Evolutionary conservation across 2,888 invertebrate genomes (phyloP).

Genomic region (Pycnomerus fuliginosus): DNA sequence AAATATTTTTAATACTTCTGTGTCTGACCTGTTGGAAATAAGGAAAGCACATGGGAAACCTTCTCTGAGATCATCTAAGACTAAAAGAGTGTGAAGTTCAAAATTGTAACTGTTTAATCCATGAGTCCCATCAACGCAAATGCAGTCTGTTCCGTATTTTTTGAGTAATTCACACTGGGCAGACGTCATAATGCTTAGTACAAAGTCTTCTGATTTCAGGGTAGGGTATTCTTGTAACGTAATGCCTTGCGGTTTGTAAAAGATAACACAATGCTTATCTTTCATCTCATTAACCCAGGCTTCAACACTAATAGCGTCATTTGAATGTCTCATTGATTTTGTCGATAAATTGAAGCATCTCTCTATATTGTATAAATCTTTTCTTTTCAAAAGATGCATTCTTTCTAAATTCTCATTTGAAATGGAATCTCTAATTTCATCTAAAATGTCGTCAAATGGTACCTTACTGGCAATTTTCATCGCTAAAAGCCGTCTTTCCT

Average conservation of each 20-base stretch:
- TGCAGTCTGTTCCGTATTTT: slow-evolving; percentile 20
- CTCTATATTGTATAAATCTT: too few relatives aligned
- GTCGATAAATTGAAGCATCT: not conserved
- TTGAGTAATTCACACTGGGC: slow-evolving; percentile 17
- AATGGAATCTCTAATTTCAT: too few relatives aligned
- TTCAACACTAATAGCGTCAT: too few relatives aligned
- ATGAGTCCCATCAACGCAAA: slow-evolving; percentile 14
- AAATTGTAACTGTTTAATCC: slow-evolving; percentile 20
- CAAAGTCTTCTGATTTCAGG: slow-evolving; percentile 28
- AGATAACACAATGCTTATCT: not conserved
- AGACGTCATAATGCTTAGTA: slow-evolving; percentile 29
- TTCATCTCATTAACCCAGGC: not conserved
- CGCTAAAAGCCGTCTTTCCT: too few relatives aligned
- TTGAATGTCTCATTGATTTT: not conserved
- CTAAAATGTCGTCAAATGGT: too few relatives aligned
- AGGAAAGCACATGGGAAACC: slow-evolving; percentile 29
- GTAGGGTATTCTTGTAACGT: slow-evolving; percentile 21
- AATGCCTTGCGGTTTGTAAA: slow-evolving; percentile 10
- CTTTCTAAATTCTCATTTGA: too few relatives aligned
- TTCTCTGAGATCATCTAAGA: slow-evolving; percentile 25
- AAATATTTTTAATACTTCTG: slow-evolving; percentile 12
- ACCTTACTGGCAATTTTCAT: too few relatives aligned
- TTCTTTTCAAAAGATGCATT: too few relatives aligned
- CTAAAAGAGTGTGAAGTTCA: slow-evolving; percentile 24
- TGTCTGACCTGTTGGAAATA: slow-evolving; percentile 22